Conservation (phyloP, 2,113 vertebrate species). For the Psettodes erumei region DNA sequence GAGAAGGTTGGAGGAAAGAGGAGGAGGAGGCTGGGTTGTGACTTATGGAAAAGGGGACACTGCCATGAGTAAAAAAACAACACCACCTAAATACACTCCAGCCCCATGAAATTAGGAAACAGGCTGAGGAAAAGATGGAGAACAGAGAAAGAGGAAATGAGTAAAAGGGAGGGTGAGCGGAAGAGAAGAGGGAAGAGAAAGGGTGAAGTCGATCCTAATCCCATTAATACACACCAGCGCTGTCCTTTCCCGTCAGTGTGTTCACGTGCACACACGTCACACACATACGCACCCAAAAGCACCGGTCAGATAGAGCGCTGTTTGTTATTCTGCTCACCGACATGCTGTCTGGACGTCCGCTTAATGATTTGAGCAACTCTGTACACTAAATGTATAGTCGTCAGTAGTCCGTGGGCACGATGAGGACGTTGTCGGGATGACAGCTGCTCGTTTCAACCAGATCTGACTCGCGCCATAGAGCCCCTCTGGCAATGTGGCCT, state of each 20-base stretch:
- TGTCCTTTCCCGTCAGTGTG: constrained; percentile 51
- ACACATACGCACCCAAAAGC: background rate
- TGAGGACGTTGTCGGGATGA: constrained; percentile 31
- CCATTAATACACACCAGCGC: constrained; percentile 68
- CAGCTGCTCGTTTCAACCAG: constrained; percentile 33
- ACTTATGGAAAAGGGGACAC: background rate
- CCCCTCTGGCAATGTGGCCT: constrained; percentile 26
- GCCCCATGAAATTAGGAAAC: background rate
- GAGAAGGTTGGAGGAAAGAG: background rate
- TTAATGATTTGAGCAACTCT: constrained; percentile 37
- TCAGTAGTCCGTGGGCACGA: constrained; percentile 31
- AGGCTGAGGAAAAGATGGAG: background rate
- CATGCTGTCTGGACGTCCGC: constrained; percentile 4
- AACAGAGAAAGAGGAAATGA: background rate
- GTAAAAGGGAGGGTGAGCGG: background rate
- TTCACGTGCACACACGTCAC: constrained; percentile 19
- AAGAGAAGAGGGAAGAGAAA: constrained; percentile 22
- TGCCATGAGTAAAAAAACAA: background rate
- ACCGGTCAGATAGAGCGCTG: constrained; percentile 14
- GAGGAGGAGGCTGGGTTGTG: background rate
- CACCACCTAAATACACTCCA: background rate
- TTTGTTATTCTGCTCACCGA: constrained; percentile 36
- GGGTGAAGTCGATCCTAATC: constrained; percentile 73
- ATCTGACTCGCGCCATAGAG: constrained; percentile 46
- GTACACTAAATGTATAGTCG: constrained; percentile 7